Evolutionary conservation across 2,888 invertebrate genomes (phyloP), one percentile per base, ranked within the genome.

Genomic region (Synanthedon vespiformis): DNA sequence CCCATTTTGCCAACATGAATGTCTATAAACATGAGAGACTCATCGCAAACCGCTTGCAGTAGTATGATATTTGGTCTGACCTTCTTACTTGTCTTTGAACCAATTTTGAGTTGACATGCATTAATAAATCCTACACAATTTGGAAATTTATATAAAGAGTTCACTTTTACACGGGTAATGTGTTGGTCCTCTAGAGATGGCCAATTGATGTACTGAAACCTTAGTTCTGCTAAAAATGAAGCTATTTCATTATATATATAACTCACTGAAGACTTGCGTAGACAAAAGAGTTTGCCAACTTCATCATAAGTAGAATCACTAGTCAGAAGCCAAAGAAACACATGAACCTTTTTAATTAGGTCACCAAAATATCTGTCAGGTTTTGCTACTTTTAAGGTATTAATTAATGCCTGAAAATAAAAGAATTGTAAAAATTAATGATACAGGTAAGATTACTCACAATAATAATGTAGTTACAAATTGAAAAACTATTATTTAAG

Each of bases 61-160:
- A 84, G 67, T n/a, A 86, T 61, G 40, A 63, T 65, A 13, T 79
- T 74, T 52, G 72, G 66, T 56, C 70, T 72, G 10, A 63, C 61
- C 57, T 65, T 76, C 54, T 62, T 77, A 53, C 65, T 74, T 54
- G 67, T 68, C 61, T 73, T 80, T 10, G 76, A 68, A 1, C 78
- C 78, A 48, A 85, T 65, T 71, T 74, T 80, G 4, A 87, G 68
- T n/a, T 74, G 61, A 57, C 80, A 84, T 10, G 76, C 67, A 65
- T 85, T 84, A 57, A 87, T 76, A 52, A 86, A 84, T 5, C 87
- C 87, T 27, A 86, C 77, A 70, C 87, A 86, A 55, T 86, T 87
- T 3, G 87, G 87, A 57, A 85, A 80, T 57, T 79, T 78, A 57
- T 74, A 77, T 54, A 72, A 65, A 53, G 76, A 82, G 55, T 85